Conservation (phyloP, 2,888 invertebrate species). For the Phasia obesa region DNA sequence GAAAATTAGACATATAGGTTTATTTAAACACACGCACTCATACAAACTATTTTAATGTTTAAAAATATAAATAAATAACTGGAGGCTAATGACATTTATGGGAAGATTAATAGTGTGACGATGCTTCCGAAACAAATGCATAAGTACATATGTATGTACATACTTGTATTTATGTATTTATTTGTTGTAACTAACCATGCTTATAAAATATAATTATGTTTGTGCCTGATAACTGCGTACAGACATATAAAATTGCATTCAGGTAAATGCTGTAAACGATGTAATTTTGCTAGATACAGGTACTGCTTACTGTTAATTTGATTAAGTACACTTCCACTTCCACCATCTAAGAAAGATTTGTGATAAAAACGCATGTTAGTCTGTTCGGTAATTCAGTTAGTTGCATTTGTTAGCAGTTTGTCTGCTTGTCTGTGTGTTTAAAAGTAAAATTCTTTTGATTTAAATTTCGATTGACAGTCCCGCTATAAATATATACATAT, state of each 20-base stretch:
- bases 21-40: neutral
- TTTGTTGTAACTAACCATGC: constrained; percentile 75
- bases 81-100: constrained; percentile 48
- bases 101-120: constrained; percentile 50
- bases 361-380: constrained; percentile 75
- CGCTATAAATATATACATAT: no score
- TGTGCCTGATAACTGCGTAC: constrained; percentile 6
- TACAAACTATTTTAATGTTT: neutral
- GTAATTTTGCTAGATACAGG: constrained; percentile 29
- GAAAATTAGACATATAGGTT: neutral
- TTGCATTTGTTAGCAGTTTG: constrained; percentile 71
- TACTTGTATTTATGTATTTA: constrained; percentile 32
- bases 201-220: constrained; percentile 65
- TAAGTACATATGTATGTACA: neutral
- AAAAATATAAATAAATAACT: neutral
- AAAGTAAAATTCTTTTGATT: neutral
- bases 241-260: constrained; percentile 23
- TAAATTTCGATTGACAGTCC: constrained; percentile 55
- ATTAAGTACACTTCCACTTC: constrained; percentile 63
- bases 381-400: constrained; percentile 75
- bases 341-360: constrained; percentile 63
- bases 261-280: constrained; percentile 52
- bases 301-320: constrained; percentile 13
- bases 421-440: constrained; percentile 10
- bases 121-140: constrained; percentile 56